These are phyloP conservation scores for Sinotaia quadrata DNA, from an alignment of 2,888 invertebrate species.

Conservation along the genomic window DNA sequence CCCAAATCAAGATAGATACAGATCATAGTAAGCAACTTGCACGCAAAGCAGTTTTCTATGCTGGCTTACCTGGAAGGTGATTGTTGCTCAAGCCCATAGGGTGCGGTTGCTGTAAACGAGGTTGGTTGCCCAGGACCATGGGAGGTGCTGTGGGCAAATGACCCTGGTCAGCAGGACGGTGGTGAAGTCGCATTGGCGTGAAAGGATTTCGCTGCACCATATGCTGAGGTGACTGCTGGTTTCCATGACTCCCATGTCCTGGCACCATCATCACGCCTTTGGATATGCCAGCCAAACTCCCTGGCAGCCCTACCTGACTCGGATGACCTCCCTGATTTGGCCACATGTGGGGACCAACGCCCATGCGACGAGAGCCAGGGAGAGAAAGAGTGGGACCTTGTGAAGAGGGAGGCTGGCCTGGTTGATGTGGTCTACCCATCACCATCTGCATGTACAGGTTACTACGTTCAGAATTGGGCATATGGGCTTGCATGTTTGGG, in stretches of 20 bases:
- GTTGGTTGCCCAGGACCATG: conserved; percentile 15
- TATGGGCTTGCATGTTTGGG: neutral
- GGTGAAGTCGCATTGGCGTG: conserved; percentile 37
- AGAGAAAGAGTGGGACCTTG: conserved; percentile 21
- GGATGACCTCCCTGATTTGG: neutral
- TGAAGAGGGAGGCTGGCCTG: neutral
- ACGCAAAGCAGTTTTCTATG: too few species aligned
- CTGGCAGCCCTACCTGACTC: neutral
- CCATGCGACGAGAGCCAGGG: conserved; percentile 16
- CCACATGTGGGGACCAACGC: neutral
- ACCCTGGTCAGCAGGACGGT: conserved; percentile 30
- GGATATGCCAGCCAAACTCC: neutral
- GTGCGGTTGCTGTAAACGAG: conserved; percentile 1
- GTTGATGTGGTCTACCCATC: conserved; percentile 13
- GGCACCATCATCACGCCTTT: conserved; percentile 6
- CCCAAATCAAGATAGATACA: too few species aligned
- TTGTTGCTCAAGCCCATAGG: neutral
- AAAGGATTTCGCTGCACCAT: conserved; percentile 11
- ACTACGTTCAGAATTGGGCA: too few species aligned
- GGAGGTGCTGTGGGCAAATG: conserved; percentile 6
- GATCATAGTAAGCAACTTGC: too few species aligned
- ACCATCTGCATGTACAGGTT: conserved; percentile 28
- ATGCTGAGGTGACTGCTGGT: neutral
- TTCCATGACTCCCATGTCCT: neutral
- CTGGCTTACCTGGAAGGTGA: conserved; percentile 19